phyloP scores from a whole-genome alignment of 2,888 invertebrate species.

The Ashinkailepas kermadecensis region DNA sequence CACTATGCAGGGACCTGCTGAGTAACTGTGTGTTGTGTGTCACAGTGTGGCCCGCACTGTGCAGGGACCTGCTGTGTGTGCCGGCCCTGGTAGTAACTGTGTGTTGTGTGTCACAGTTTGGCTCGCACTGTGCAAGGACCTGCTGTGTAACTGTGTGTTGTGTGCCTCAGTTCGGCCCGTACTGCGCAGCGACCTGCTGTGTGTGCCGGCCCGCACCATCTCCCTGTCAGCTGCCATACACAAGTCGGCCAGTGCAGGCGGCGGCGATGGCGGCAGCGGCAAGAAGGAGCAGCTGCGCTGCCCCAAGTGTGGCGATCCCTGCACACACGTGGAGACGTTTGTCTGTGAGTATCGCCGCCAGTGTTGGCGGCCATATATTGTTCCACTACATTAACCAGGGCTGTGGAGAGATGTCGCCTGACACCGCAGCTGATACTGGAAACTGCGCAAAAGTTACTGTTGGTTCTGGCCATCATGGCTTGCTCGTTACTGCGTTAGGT shows the following conservation, averaged over 20 bases:
- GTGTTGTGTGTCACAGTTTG: background rate
- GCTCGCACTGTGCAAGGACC: too few relatives aligned
- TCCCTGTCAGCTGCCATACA: background rate
- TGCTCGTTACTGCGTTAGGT: too few relatives aligned
- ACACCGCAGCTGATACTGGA: too few relatives aligned
- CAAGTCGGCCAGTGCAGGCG: constrained; percentile 24
- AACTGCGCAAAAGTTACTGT: too few relatives aligned
- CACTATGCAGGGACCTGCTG: background rate
- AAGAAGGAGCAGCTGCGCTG: constrained; percentile 60
- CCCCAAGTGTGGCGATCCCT: constrained; percentile 95
- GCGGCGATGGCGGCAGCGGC: constrained; percentile 29
- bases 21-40: background rate
- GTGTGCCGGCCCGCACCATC: background rate
- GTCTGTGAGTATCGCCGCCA: constrained; percentile 56
- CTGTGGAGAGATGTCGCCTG: too few relatives aligned
- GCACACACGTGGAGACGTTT: constrained; percentile 93
- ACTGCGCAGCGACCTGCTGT: background rate
- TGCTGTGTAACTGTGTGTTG: background rate
- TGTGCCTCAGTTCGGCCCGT: background rate
- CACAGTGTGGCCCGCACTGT: background rate
- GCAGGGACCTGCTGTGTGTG: background rate
- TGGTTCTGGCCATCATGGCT: too few relatives aligned
- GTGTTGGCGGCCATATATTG: too few relatives aligned
- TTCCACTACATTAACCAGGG: too few relatives aligned
- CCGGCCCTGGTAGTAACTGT: too few relatives aligned